phyloP scores from a whole-genome alignment of 2,113 vertebrate species.

The Atlantisia rogersi region DNA sequence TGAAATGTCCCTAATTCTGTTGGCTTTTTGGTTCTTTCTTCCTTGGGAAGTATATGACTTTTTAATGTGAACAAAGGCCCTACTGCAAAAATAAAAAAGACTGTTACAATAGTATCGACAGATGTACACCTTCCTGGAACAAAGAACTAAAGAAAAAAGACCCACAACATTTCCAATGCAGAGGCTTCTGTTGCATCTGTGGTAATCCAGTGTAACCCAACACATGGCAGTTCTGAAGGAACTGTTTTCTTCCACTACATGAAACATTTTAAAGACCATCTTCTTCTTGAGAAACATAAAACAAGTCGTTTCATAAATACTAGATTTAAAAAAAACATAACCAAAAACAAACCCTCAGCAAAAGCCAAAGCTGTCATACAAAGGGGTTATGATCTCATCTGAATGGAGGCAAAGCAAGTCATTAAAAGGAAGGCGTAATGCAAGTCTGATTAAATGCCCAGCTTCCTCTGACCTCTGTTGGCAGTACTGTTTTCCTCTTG shows the following conservation, averaged over 20 bases:
- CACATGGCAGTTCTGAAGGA: background rate
- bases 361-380: background rate
- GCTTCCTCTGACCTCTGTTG: conserved; percentile 32
- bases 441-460: conserved; percentile 17
- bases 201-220: background rate
- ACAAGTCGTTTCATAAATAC: background rate
- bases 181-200: background rate
- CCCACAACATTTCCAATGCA: background rate
- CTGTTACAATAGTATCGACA: background rate
- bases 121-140: background rate
- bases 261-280: background rate
- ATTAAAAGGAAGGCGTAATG: conserved; percentile 35
- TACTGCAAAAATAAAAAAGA: background rate
- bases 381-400: conserved; percentile 19
- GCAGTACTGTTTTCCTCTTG: background rate
- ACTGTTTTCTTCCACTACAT: background rate
- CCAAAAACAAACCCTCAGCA: background rate
- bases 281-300: background rate
- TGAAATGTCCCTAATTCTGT: background rate
- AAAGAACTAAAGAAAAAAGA: background rate
- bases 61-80: background rate
- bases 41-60: background rate
- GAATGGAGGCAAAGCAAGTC: conserved; percentile 5
- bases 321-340: background rate
- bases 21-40: background rate